phyloP scores from a whole-genome alignment of 2,888 invertebrate genomes.

The Hemithea aestivaria region DNA sequence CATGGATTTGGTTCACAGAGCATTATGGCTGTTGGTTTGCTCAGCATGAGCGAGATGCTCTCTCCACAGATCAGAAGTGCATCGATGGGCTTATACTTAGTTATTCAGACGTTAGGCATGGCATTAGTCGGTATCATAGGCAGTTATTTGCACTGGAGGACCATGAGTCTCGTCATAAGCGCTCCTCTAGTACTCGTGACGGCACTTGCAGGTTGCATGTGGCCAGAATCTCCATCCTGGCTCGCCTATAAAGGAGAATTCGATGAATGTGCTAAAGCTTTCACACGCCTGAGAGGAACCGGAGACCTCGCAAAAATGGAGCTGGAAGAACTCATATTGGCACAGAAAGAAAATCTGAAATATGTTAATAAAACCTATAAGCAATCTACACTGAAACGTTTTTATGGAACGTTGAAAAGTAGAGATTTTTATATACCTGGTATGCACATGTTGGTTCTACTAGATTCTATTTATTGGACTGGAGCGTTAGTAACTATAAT shows the following conservation, averaged over 20 bases:
- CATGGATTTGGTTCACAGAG: constrained; percentile 23
- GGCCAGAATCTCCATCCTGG: constrained; percentile 31
- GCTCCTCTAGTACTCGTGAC: constrained; percentile 12
- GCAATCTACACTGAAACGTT: no score
- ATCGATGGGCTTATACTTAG: constrained; percentile 15
- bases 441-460: background rate
- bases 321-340: constrained; percentile 13
- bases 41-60: constrained; percentile 22
- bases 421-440: background rate
- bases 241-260: constrained; percentile 25
- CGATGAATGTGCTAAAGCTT: constrained; percentile 23
- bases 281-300: constrained; percentile 23
- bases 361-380: no score
- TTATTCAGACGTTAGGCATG: constrained; percentile 14
- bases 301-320: constrained; percentile 20
- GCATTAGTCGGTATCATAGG: constrained; percentile 16
- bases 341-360: constrained; percentile 15
- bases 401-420: no score
- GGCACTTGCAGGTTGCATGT: constrained; percentile 14
- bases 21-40: constrained; percentile 13
- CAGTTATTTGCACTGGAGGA: constrained; percentile 19
- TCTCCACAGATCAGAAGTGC: constrained; percentile 17
- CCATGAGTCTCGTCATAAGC: constrained; percentile 19
- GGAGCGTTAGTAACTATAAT: background rate
- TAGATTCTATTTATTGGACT: background rate